A percentile compares a stretch with the other conserved stretches of the same genome.
Evolutionary conservation across 2,113 vertebrate genomes (phyloP).

Genomic region (Thermophis baileyi): DNA sequence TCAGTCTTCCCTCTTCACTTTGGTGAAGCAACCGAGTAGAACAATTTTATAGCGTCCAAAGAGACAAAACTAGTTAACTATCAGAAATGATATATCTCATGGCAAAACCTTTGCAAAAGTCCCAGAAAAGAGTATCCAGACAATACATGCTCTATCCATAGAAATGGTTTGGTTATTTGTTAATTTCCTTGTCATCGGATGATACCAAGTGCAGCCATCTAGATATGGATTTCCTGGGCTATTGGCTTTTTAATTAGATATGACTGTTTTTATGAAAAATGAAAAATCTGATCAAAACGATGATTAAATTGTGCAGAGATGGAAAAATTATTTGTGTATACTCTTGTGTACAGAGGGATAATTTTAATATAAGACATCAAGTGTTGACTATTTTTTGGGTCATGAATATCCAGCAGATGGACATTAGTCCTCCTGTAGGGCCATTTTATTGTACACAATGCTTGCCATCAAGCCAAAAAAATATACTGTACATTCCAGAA

Average conservation of each 20-base stretch:
- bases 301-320: not conserved
- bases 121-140: not conserved
- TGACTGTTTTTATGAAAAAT: not conserved
- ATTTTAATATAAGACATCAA: not conserved
- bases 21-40: conserved; percentile 15
- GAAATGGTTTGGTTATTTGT: not conserved
- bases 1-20: not conserved
- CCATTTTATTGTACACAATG: not conserved
- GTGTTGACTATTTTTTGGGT: not conserved
- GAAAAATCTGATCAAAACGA: not conserved
- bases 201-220: not conserved
- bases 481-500: too few species aligned
- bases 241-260: not conserved
- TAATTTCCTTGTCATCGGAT: not conserved
- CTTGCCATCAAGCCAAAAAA: not conserved
- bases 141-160: not conserved
- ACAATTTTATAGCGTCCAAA: not conserved
- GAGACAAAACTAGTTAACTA: not conserved
- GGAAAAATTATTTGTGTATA: not conserved
- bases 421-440: not conserved
- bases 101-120: not conserved
- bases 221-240: not conserved
- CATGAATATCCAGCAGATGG: not conserved
- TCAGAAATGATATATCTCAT: not conserved
- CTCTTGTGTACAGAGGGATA: not conserved